Conservation (phyloP, 2,797 vertebrate species). For the Sebastiscus tertius region DNA sequence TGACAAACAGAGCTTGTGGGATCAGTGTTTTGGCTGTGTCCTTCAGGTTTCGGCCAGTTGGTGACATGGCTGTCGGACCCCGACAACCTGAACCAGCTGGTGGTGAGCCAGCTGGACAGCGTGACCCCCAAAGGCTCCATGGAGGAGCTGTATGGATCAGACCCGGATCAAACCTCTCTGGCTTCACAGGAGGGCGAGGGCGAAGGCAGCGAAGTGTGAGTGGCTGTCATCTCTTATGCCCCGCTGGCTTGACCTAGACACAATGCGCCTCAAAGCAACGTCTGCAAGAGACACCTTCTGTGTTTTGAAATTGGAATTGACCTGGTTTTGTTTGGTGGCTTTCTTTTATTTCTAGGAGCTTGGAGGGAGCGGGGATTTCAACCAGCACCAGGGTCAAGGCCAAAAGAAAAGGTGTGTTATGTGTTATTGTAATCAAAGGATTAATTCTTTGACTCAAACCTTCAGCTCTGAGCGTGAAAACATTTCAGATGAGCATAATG, state of each 20-base stretch:
- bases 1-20: neutral
- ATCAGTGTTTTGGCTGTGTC: conserved; percentile 1
- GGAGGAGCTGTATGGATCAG: conserved; percentile 62
- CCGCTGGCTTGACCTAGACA: conserved; percentile 9
- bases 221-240: conserved; percentile 42
- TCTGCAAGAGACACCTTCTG: conserved; percentile 15
- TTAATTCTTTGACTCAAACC: neutral
- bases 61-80: conserved; percentile 83
- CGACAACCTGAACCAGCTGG: conserved; percentile 84
- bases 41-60: conserved; percentile 74
- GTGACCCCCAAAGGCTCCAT: conserved; percentile 52
- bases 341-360: conserved; percentile 40
- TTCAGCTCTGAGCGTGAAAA: neutral
- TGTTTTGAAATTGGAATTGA: conserved; percentile 34
- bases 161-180: conserved; percentile 57
- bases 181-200: conserved; percentile 50
- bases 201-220: conserved; percentile 68
- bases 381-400: conserved; percentile 33
- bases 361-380: conserved; percentile 46
- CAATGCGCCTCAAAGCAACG: conserved; percentile 19
- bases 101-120: conserved; percentile 79
- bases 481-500: neutral
- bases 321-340: conserved; percentile 27
- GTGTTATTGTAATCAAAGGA: neutral
- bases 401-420: conserved; percentile 75